phyloP scores from a whole-genome alignment of 2,797 vertebrate genomes.

The Acanthis flammea region DNA sequence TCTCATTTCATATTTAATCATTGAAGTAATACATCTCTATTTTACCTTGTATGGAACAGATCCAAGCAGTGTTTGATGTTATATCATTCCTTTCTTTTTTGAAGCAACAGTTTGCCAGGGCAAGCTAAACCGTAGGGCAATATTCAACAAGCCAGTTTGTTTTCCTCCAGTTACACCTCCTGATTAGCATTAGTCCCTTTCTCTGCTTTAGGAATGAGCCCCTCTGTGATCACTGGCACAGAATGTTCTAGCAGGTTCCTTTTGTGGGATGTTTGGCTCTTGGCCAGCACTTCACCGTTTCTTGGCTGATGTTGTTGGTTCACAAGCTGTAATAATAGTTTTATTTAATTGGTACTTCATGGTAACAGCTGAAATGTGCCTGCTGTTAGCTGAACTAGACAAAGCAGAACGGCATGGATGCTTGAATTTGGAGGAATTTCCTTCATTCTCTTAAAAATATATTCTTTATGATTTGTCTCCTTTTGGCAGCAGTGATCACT shows the following conservation, averaged over 20 bases:
- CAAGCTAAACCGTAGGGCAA: background rate
- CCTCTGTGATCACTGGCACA: background rate
- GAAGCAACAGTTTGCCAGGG: background rate
- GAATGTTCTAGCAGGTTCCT: slow-evolving; percentile 31
- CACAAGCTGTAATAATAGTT: background rate
- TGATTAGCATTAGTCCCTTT: background rate
- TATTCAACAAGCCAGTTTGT: background rate
- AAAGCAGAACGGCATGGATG: background rate
- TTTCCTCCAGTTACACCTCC: background rate
- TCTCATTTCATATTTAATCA: background rate
- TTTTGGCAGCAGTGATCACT: background rate
- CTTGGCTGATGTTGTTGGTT: slow-evolving; percentile 8
- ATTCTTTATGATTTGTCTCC: background rate
- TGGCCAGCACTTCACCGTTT: background rate
- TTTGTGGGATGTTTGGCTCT: background rate
- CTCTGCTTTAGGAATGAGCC: background rate
- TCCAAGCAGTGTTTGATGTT: background rate
- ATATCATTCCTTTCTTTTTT: background rate
- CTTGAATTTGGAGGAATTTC: background rate
- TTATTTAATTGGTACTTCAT: background rate
- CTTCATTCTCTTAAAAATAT: background rate
- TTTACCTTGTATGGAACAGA: background rate
- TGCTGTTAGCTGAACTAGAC: background rate
- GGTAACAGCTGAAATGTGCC: background rate
- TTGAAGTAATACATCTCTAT: background rate